A percentile compares a stretch with the other conserved stretches of the same genome.
These are phyloP conservation scores for Chloroclysta siterata DNA, from an alignment of 2,888 invertebrate species.

Conservation along the genomic window DNA sequence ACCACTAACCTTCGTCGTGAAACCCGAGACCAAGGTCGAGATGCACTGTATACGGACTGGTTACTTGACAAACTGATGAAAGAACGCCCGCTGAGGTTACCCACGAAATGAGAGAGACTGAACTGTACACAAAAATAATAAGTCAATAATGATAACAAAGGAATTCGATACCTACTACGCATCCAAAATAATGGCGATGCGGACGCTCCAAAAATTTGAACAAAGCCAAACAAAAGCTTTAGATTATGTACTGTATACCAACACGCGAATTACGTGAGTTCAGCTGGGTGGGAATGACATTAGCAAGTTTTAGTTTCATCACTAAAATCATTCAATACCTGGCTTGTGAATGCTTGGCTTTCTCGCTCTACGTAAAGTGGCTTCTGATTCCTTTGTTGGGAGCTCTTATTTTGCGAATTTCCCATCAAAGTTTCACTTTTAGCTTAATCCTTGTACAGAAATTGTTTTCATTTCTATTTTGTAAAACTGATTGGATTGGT, in stretches of 20 bases:
- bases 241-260: conserved; percentile 46
- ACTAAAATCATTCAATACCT: conserved; percentile 59
- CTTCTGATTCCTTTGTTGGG: conserved; percentile 61
- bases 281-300: conserved; percentile 84
- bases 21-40: conserved; percentile 88
- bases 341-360: conserved; percentile 75
- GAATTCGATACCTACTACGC: conserved; percentile 44
- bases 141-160: conserved; percentile 53
- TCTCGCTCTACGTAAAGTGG: conserved; percentile 66
- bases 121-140: conserved; percentile 75
- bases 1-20: conserved; percentile 86
- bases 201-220: conserved; percentile 47
- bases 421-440: conserved; percentile 69
- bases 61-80: conserved; percentile 85
- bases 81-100: conserved; percentile 86
- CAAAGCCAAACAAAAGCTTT: conserved; percentile 60
- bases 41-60: conserved; percentile 86
- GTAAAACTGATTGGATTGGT: neutral
- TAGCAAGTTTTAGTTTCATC: conserved; percentile 78
- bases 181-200: conserved; percentile 40
- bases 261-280: conserved; percentile 75
- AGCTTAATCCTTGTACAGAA: conserved; percentile 27
- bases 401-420: conserved; percentile 73
- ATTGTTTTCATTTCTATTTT: conserved; percentile 35
- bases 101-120: conserved; percentile 84